Percentiles rank a stretch among this genome's conserved stretches.
Conservation (phyloP, 2,888 invertebrate genomes). For the Protophormia terraenovae region DNA sequence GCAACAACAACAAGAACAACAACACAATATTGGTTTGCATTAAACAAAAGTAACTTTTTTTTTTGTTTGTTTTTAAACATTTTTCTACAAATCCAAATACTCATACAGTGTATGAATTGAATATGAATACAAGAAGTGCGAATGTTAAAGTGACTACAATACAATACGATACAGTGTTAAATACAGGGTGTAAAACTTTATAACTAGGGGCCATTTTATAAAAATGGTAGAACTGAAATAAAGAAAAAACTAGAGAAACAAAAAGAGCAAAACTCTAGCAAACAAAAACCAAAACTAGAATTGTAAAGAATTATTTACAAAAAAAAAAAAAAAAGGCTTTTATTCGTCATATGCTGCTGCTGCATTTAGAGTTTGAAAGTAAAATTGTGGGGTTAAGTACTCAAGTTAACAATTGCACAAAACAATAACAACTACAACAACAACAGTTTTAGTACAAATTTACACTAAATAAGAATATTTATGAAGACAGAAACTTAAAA, state of each 20-base stretch:
- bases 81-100: conserved; percentile 14
- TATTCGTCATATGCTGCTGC: neutral
- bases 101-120: conserved; percentile 3
- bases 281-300: conserved; percentile 9
- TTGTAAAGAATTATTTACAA: conserved; percentile 24
- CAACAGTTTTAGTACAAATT: conserved; percentile 32
- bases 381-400: conserved; percentile 51
- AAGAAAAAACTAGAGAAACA: neutral
- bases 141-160: neutral
- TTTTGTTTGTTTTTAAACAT: conserved; percentile 31
- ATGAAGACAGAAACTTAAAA: neutral
- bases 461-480: conserved; percentile 35
- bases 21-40: conserved; percentile 47
- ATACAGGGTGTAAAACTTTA: conserved; percentile 62
- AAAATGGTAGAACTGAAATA: too few species aligned
- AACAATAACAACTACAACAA: too few species aligned
- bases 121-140: neutral
- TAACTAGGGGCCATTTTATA: conserved; percentile 26
- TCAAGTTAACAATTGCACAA: conserved; percentile 46
- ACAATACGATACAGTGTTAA: conserved; percentile 52
- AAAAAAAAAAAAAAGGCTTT: conserved; percentile 17
- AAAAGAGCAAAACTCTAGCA: conserved; percentile 43
- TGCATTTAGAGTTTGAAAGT: conserved; percentile 42
- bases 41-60: conserved; percentile 47
- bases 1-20: conserved; percentile 18